phyloP scores from a whole-genome alignment of 2,113 vertebrate genomes.

The Rhinoderma darwinii region DNA sequence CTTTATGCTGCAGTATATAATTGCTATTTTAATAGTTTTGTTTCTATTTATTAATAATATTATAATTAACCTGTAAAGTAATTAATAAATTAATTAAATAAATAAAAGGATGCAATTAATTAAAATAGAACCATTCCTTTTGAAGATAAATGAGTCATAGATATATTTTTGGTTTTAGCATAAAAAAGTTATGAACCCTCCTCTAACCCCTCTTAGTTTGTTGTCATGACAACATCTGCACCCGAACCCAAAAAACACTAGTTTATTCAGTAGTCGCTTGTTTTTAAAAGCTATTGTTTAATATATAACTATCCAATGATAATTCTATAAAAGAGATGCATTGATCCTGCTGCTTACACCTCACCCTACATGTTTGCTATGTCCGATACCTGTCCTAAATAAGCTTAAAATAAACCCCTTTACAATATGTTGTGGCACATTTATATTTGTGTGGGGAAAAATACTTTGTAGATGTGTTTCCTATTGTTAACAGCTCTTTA shows the following conservation, averaged over 20 bases:
- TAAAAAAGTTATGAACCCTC: not conserved
- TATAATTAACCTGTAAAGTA: not conserved
- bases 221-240: constrained; percentile 3
- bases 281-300: not conserved
- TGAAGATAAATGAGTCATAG: not conserved
- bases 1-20: not conserved
- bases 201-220: not conserved
- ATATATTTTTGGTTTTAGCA: not conserved
- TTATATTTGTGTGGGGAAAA: not conserved
- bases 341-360: constrained; percentile 31
- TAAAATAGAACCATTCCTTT: too few species aligned
- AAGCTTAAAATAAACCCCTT: not conserved
- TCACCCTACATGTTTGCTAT: not conserved
- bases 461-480: not conserved
- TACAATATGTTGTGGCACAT: constrained; percentile 2
- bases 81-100: not conserved
- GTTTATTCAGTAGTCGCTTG: not conserved
- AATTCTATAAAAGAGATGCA: not conserved
- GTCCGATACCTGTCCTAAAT: not conserved
- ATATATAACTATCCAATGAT: not conserved
- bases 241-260: not conserved
- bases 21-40: not conserved
- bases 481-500: constrained; percentile 27
- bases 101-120: not conserved
- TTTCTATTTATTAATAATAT: not conserved